phyloP scores from a whole-genome alignment of 2,888 invertebrate genomes.

The Acleris emargana region DNA sequence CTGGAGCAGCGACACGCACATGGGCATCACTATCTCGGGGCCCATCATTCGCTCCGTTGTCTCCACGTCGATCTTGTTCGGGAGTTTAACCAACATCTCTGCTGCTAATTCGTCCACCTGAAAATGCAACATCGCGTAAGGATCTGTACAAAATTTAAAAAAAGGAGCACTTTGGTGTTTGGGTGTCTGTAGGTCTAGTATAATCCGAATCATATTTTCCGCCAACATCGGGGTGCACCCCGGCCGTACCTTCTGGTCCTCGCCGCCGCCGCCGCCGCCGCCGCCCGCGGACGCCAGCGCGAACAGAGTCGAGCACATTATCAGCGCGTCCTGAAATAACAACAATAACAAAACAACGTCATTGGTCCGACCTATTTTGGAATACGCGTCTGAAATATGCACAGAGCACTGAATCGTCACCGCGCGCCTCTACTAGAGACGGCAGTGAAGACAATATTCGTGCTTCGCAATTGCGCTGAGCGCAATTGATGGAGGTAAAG shows the following conservation, averaged over 20 bases:
- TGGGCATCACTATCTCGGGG: constrained; percentile 86
- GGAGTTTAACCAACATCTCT: constrained; percentile 89
- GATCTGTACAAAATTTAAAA: too few relatives aligned
- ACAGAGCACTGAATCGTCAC: too few relatives aligned
- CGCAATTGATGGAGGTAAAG: too few relatives aligned
- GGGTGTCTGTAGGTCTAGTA: too few relatives aligned
- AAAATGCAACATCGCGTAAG: not conserved
- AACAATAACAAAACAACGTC: constrained; percentile 46
- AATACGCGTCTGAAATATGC: too few relatives aligned
- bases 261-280: constrained; percentile 82
- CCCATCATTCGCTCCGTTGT: constrained; percentile 90
- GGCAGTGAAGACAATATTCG: too few relatives aligned
- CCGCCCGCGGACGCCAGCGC: constrained; percentile 88
- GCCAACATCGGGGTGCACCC: too few relatives aligned
- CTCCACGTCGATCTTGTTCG: constrained; percentile 89
- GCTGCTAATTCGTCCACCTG: constrained; percentile 83
- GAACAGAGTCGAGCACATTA: constrained; percentile 90
- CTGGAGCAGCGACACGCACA: constrained; percentile 93
- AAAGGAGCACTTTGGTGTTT: too few relatives aligned
- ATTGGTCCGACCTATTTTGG: too few relatives aligned
- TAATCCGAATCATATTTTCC: too few relatives aligned
- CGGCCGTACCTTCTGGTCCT: constrained; percentile 89
- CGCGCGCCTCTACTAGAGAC: too few relatives aligned
- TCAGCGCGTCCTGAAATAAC: constrained; percentile 85
- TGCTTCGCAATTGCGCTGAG: too few relatives aligned